phyloP scores from a whole-genome alignment of 2,797 vertebrate genomes.

The Spheniscus humboldti region DNA sequence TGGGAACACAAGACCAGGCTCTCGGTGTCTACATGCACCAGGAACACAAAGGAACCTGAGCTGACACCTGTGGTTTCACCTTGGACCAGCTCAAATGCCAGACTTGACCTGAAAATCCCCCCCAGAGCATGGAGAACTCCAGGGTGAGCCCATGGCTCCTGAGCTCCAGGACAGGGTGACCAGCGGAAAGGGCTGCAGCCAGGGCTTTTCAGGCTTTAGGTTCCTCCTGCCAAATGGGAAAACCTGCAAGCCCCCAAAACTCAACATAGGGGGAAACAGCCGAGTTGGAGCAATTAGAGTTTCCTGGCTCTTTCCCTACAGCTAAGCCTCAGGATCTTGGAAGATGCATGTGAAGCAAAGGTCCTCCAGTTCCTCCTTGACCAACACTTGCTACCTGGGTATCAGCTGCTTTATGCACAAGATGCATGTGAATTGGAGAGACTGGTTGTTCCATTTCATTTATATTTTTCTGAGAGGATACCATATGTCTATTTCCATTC shows the following conservation, averaged over 20 bases:
- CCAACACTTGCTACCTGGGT: background rate
- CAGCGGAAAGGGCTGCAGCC: background rate
- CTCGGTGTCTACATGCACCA: background rate
- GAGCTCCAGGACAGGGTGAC: background rate
- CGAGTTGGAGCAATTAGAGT: background rate
- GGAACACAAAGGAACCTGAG: background rate
- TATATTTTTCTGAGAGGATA: background rate
- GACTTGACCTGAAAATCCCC: background rate
- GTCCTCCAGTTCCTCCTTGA: background rate
- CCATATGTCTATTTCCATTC: background rate
- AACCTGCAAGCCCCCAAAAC: background rate
- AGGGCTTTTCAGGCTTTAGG: background rate
- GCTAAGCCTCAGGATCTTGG: background rate
- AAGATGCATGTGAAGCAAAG: background rate
- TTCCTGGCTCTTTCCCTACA: background rate
- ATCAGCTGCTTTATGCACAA: background rate
- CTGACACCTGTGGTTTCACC: background rate
- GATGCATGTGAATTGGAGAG: background rate
- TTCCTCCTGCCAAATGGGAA: background rate
- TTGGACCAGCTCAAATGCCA: background rate
- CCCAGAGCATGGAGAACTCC: background rate
- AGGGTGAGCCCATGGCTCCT: background rate
- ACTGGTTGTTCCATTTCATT: background rate
- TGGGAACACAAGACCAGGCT: background rate
- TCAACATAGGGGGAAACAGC: fast-evolving